These are phyloP conservation scores for Meles meles DNA, from an alignment of 2,113 vertebrate genomes.

Conservation along the genomic window DNA sequence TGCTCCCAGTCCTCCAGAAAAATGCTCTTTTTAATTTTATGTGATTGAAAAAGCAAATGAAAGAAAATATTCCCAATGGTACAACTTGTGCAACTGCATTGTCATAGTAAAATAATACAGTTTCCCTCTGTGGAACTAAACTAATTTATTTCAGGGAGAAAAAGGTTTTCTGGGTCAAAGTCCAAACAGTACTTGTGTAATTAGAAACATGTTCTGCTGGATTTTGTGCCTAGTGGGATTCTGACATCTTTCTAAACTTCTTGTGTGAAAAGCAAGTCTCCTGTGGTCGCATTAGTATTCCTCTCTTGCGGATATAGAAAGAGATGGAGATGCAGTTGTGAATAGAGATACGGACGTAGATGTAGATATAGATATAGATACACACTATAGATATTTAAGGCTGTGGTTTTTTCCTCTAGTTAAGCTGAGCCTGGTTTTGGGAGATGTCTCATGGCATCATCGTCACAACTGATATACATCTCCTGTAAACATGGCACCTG, in stretches of 20 bases:
- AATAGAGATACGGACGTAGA: background rate
- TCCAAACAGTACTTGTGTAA: background rate
- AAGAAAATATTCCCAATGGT: background rate
- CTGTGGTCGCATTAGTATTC: background rate
- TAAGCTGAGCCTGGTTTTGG: background rate
- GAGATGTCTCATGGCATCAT: background rate
- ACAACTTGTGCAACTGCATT: background rate
- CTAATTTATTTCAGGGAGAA: background rate
- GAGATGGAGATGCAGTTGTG: background rate
- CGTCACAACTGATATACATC: background rate
- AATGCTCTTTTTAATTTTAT: background rate
- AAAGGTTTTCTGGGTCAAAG: background rate
- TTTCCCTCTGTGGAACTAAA: background rate
- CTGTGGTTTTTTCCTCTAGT: background rate
- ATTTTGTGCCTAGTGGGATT: background rate
- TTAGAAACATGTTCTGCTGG: background rate
- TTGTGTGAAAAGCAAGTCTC: background rate
- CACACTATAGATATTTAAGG: background rate
- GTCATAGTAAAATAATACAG: background rate
- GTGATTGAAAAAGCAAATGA: background rate
- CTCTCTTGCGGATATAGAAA: background rate
- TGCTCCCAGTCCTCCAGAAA: background rate
- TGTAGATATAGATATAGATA: background rate
- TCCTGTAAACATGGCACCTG: background rate
- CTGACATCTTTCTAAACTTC: background rate